Evolutionary conservation across 2,888 invertebrate species (phyloP), one percentile per base, ranked within the genome.

Genomic region (Phalera bucephala): DNA sequence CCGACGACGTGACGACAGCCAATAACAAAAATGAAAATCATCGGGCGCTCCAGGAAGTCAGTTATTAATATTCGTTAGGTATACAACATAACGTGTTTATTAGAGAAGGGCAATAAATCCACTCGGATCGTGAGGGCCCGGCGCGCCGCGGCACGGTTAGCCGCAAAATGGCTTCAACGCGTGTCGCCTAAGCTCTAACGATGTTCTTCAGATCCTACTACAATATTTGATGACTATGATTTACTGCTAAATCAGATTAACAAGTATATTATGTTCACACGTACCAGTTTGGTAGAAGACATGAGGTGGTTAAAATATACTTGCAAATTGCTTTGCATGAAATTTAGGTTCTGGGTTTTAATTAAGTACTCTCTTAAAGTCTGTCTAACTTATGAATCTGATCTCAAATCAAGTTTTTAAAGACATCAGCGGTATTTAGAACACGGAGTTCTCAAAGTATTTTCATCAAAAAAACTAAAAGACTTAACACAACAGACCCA

Each of bases 31-130:
- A 75, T 71, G 73, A 75, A 72, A 72, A 68, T 73, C 73, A 75
- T 77, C 63, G 71, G 63, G 63, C 59, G 66, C 60, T 55, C 58
- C 69, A 66, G 72, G 72, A 78, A 73, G 69, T 64, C 45, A 45
- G 78, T 76, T 83, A 85, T 85, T 83, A 85, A 86, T 86, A 83
- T 85, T 84, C 82, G 76, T 82, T 82, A 80, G 72, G 69, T 72
- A 66, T 64, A 67, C 67, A 66, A 63, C 66, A 72, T 72, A 79
- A 86, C 80, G 82, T 84, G 84, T 85, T 84, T 85, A 86, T 86
- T 85, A 86, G 76, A 73, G 72, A 63, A 64, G 59, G 67, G 72
- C 74, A 72, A 78, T 83, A 82, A 83, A 82, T 77, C 72, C 64
- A 56, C 47, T 52, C 46, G 55, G 60, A 56, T 57, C 29, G 55